Base-by-base conservation (phyloP, 2,113 vertebrate genomes). In the Actenoides hombroni region DNA sequence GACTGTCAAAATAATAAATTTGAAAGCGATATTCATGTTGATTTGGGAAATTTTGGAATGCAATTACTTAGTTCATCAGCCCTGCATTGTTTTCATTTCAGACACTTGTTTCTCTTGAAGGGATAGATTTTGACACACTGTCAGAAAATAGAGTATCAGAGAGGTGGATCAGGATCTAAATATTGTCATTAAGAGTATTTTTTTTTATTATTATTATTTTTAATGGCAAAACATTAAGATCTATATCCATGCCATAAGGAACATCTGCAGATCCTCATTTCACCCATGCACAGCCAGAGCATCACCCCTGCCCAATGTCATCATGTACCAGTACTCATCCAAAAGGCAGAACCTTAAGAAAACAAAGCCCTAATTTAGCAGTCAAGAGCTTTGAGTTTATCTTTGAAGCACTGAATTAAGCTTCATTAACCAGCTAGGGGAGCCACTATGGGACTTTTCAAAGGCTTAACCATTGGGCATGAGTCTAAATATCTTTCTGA, bases 281-380 rank as follows among this genome's bases (percentile, higher is more conserved):
- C 42, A 53, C 18, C 4, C 4, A 28, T 0, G 0, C 5, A 7
- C 15, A 46, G 15, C 7, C 24, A 61, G 18, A 68, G 28, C 31
- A 79, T 3, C 23, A 40, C 3, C 33, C 20, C 37, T 2, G 3
- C 24, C 39, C 46, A 69, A 12, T 1, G 46, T 3, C 35, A 75
- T 6, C 14, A 28, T 0, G 2, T 13, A 42, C 24, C 1, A 0
- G 33, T 68, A 46, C 35, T 84, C 28, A 60, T 48, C 18, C 18
- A 48, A 44, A 79, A 85, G 11, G 26, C 42, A 85, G 24, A 82
- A 61, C 35, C 20, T 84, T 57, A 57, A 42, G 57, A 28, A 84
- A 94, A 42, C 8, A 24, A 76, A 48, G 29, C 35, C 18, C 44
- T 37, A 17, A 64, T 73, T 84, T 65, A 82, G 20, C 21, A 42